Base-by-base conservation (phyloP, 2,113 vertebrate species). In the Pelobates fuscus region DNA sequence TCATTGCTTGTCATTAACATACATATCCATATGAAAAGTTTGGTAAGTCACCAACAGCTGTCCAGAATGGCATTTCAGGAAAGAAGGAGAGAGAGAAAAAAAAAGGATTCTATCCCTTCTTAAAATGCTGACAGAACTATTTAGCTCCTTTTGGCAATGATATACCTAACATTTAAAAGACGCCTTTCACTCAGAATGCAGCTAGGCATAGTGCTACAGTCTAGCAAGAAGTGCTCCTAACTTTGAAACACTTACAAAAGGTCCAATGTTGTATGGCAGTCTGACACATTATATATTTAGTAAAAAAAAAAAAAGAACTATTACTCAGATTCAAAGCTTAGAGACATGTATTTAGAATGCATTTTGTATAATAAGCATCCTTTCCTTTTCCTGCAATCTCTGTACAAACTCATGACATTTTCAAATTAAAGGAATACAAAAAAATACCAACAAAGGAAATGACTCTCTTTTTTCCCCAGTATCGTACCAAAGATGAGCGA, bases 21-120 rank as follows among this genome's bases (percentile, higher is more conserved):
- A 98, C 94, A 99, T 99, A 99, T 99, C 95, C 97, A 99, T 99
- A 99, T 98, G 96, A 99, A 99, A 99, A 98, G 97, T 98, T 93
- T 94, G 91, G 89, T 93, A 95, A 96, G 94, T 95, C 95, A 92
- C 89, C 89, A 97, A 98, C 97, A 99, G 97, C 97, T 98, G 97
- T 98, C 95, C 94, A 91, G 93, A 94, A 96, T 95, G 92, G 93
- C 87, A 85, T 85, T 90, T 86, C 82, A 84, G 84, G 83, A 86
- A 63, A 68, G 27, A 67, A 90, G n/a, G 14, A 6, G 2, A 43
- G 24, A 15, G 10, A 37, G 43, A 67, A 79, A 80, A 67, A 79
- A 80, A 84, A 80, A 94, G 92, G 90, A 90, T 92, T 90, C 89
- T 85, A 93, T 92, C 92, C 92, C 93, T 93, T 94, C 94, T 91